phyloP scores from a whole-genome alignment of 2,797 vertebrate species.

The Alca torda region DNA sequence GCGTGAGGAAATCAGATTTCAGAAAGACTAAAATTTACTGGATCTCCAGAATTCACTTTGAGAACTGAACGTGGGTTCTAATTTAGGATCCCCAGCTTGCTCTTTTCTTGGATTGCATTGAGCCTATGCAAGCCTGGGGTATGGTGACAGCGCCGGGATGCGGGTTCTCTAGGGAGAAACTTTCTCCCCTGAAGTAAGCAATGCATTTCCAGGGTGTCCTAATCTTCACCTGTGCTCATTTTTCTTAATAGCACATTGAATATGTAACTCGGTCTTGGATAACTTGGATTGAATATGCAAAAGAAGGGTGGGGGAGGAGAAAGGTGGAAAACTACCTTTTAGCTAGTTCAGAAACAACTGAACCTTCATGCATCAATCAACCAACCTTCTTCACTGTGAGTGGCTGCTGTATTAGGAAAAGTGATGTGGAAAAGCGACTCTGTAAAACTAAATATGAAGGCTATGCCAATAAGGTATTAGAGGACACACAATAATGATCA shows the following conservation, averaged over 20 bases:
- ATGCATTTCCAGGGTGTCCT: background rate
- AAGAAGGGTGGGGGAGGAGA: background rate
- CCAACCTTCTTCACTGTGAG: background rate
- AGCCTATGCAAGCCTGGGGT: background rate
- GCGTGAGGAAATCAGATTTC: constrained; percentile 32
- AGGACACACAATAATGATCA: background rate
- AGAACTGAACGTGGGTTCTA: background rate
- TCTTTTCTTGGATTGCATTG: background rate
- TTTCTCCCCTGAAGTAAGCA: background rate
- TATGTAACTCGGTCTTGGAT: background rate
- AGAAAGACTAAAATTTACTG: constrained; percentile 36
- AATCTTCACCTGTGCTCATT: background rate
- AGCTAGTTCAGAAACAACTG: background rate
- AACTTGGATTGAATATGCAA: background rate
- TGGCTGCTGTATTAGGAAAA: background rate
- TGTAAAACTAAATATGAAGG: background rate
- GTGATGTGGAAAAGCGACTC: background rate
- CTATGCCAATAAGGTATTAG: background rate
- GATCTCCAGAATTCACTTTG: constrained; percentile 19
- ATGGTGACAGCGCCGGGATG: background rate
- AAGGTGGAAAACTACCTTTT: background rate
- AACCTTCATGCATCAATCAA: background rate
- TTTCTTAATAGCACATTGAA: background rate
- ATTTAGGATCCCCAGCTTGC: background rate
- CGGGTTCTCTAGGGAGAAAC: background rate